Percentiles rank a stretch among this genome's conserved stretches.
These are phyloP conservation scores for Gymnodraco acuticeps DNA, from an alignment of 2,797 vertebrate species.

Conservation along the genomic window DNA sequence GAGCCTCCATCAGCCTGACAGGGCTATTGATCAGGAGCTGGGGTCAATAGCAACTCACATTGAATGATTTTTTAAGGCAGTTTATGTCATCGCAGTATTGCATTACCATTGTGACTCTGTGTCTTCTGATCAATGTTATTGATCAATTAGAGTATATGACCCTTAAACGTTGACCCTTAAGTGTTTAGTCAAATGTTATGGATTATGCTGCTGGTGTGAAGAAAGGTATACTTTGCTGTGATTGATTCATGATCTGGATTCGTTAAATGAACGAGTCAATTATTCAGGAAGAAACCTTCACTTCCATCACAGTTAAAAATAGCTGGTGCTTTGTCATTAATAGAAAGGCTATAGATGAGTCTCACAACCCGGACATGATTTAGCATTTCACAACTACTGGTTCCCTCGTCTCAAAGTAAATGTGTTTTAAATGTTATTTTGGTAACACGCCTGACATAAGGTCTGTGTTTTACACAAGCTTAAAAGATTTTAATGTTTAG, in stretches of 20 bases:
- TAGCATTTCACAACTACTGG: too few species aligned
- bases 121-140: slow-evolving; percentile 16
- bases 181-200: background rate
- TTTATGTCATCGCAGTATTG: background rate
- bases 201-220: background rate
- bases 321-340: too few species aligned
- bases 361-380: too few species aligned
- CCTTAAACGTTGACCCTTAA: too few species aligned
- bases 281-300: background rate
- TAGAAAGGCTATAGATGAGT: too few species aligned
- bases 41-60: slow-evolving; percentile 43
- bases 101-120: background rate
- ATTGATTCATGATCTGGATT: background rate
- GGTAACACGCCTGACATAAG: too few species aligned
- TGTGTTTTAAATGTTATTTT: too few species aligned
- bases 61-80: slow-evolving; percentile 40
- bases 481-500: too few species aligned
- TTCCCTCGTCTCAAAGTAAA: too few species aligned
- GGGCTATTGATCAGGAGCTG: slow-evolving; percentile 46
- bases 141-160: background rate
- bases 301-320: too few species aligned
- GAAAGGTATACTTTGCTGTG: background rate
- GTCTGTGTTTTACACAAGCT: too few species aligned
- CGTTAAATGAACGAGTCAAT: background rate
- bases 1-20: slow-evolving; percentile 22